These are phyloP conservation scores for Pangasius macronema DNA, from an alignment of 2,797 vertebrate species.

Conservation along the genomic window DNA sequence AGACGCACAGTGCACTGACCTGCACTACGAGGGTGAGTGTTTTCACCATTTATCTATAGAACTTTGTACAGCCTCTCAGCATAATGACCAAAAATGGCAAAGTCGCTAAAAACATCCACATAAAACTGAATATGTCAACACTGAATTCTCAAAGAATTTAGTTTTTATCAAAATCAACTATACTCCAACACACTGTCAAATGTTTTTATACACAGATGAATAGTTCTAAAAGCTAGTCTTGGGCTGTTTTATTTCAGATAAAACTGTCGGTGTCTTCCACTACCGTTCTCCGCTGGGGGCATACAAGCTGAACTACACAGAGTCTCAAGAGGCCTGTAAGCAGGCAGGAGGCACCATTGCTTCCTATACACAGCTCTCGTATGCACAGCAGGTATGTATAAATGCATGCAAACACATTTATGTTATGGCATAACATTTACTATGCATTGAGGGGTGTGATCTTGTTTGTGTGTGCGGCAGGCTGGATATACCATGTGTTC, in stretches of 20 bases:
- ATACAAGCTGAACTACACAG: conserved; percentile 83
- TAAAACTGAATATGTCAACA: neutral
- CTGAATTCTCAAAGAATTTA: neutral
- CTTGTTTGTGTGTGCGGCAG: conserved; percentile 63
- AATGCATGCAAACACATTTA: conserved; percentile 5
- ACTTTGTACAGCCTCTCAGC: neutral
- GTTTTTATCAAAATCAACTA: neutral
- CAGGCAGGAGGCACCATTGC: conserved; percentile 76
- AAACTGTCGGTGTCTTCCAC: conserved; percentile 86
- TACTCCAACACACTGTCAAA: too few species aligned
- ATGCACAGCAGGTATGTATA: conserved; percentile 85
- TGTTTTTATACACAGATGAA: neutral
- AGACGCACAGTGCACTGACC: conserved; percentile 81
- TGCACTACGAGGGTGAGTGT: conserved; percentile 86
- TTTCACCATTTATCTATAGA: neutral
- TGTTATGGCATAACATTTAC: neutral
- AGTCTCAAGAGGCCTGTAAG: conserved; percentile 78
- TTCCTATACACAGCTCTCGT: conserved; percentile 84
- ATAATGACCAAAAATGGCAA: neutral
- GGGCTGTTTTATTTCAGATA: conserved; percentile 70
- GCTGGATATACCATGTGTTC: conserved; percentile 84
- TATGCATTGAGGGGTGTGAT: neutral
- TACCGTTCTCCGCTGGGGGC: conserved; percentile 76
- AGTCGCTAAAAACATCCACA: neutral
- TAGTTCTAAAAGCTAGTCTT: neutral